Evolutionary conservation across 1,140 invertebrate species (phyloP).

Genomic region (Cydia fagiglandana): DNA sequence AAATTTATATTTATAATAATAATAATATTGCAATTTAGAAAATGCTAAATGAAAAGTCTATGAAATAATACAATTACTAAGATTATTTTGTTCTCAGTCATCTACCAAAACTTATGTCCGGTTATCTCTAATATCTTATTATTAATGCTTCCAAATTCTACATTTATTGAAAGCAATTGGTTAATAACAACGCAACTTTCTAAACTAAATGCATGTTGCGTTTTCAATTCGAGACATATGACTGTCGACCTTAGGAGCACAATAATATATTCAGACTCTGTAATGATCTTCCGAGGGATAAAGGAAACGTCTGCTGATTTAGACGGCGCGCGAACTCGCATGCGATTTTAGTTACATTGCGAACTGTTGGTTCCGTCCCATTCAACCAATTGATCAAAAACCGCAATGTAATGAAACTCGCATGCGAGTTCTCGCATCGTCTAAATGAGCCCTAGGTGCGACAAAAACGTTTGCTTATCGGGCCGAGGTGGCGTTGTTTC

Average conservation of each 20-base stretch:
- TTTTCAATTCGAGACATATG: constrained; percentile 37
- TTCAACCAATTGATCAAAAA: background rate
- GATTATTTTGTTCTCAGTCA: too few relatives aligned
- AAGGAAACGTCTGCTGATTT: constrained; percentile 45
- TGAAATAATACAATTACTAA: too few relatives aligned
- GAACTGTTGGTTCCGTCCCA: background rate
- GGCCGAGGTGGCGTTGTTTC: constrained; percentile 55
- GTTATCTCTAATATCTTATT: background rate
- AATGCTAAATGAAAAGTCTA: too few relatives aligned
- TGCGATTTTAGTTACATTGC: too few relatives aligned
- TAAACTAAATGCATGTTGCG: constrained; percentile 35
- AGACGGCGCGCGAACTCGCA: too few relatives aligned
- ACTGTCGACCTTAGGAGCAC: constrained; percentile 34
- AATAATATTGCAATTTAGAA: too few relatives aligned
- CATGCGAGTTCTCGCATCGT: too few relatives aligned
- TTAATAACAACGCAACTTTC: constrained; percentile 28
- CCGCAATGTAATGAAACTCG: too few relatives aligned
- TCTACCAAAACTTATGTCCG: too few relatives aligned
- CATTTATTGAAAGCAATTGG: constrained; percentile 20
- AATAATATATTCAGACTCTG: constrained; percentile 31
- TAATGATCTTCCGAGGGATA: constrained; percentile 37
- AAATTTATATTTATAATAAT: too few relatives aligned
- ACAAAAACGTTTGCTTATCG: constrained; percentile 64
- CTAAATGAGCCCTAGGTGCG: constrained; percentile 25
- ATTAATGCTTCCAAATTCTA: constrained; percentile 5